Base-by-base conservation (phyloP, 2,888 invertebrate genomes). In the Hemaris fuciformis region DNA sequence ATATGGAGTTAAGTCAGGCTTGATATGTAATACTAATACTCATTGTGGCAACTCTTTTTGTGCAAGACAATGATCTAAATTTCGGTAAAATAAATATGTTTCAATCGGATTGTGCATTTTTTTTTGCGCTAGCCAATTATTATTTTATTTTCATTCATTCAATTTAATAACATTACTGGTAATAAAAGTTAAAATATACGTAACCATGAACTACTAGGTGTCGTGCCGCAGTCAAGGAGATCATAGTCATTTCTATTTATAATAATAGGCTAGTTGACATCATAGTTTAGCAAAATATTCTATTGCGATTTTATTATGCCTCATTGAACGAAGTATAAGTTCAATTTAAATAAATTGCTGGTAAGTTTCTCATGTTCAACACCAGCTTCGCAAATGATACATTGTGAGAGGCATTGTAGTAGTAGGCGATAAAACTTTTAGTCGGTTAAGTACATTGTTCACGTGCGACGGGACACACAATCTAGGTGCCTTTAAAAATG, bases 241-340 rank as follows among this genome's bases (percentile, higher is more conserved):
- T 31, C 53, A 27, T 66, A 68, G 68, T 74, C 72, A 76, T 65
- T 70, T 67, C 63, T 63, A 61, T 60, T 66, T 63, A 69, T 60
- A 38, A 63, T 63, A 62, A 63, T 48, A 62, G 59, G 62, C 63
- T 61, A 68, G 74, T 73, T 79, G 79, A 77, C 72, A 77, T 79
- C 75, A 79, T 70, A 66, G 59, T 66, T 61, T 62, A 66, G 66
- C n/a, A 31, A 25, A 53, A 31, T 53, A 27, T 31, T 53, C 10
- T 64, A 61, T 63, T 63, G 59, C 59, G 41, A 59, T 27, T 42
- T 13, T 25, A 59, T 20, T 43, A 42, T 42, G 57, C 8, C 10
- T n/a, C 7, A 13, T 57, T 15, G 15, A 43, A 2, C 18, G 23
- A 10, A 23, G 25, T 25, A 15, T n/a, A n/a, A 38, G n/a, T n/a